Conservation (phyloP, 1,140 invertebrate genomes). For the Lordiphosa collinella region DNA sequence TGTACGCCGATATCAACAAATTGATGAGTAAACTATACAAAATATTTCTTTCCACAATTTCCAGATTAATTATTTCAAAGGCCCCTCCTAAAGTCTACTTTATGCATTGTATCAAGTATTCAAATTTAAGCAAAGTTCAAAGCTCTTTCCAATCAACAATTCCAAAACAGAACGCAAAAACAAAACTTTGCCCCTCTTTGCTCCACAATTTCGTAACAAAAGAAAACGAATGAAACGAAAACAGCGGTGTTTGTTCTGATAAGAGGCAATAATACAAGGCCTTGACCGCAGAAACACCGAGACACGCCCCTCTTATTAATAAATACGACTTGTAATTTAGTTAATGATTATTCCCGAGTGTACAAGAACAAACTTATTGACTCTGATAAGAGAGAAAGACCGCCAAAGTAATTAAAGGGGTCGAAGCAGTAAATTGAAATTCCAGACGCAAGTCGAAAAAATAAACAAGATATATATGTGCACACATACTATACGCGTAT, state of each 20-base stretch:
- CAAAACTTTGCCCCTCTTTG: constrained; percentile 32
- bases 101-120: constrained; percentile 5
- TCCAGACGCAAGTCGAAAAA: constrained; percentile 22
- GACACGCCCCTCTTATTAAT: constrained; percentile 28
- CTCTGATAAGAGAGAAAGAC: not conserved
- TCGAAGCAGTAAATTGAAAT: constrained; percentile 31
- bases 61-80: constrained; percentile 6
- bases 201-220: constrained; percentile 67
- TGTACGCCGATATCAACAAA: too few relatives aligned
- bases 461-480: constrained; percentile 24
- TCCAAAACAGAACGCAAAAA: constrained; percentile 24
- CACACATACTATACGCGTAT: constrained; percentile 5
- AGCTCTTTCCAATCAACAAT: constrained; percentile 11
- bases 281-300: constrained; percentile 21
- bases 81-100: too few relatives aligned
- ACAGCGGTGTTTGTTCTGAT: constrained; percentile 23
- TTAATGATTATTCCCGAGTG: constrained; percentile 19
- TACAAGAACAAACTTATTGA: not conserved
- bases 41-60: not conserved
- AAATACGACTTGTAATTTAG: constrained; percentile 10
- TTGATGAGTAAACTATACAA: not conserved
- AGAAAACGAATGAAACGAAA: constrained; percentile 31
- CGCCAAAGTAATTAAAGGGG: constrained; percentile 12
- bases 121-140: constrained; percentile 46
- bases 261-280: constrained; percentile 23